Evolutionary conservation across 2,113 vertebrate species (phyloP), one percentile per base, ranked within the genome.

Genomic region (Neolamprologus kungweensis): DNA sequence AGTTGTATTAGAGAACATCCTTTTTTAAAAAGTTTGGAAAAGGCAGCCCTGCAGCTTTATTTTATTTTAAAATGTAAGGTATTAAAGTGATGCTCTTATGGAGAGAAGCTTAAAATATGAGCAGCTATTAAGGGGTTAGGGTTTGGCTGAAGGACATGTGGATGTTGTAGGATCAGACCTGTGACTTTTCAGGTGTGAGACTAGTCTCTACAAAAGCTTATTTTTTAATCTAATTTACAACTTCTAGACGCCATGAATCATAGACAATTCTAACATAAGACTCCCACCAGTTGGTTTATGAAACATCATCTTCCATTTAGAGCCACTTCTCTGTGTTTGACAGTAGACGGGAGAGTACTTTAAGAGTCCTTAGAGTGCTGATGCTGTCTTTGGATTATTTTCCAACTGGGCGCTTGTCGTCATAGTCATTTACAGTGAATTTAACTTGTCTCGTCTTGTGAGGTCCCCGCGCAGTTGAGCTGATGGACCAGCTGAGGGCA

Each of bases 401-500:
- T 82, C 60, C 28, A 3, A 23, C 51, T 6, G 79, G 54, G 28
- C 86, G 1, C 78, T 85, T 37, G 84, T 82, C 12, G 83, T 85
- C 88, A 71, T 68, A 80, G 68, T 89, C 82, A 33, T 90, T 93
- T 91, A 60, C 54, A 33, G 7, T 37, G 81, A 83, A 83, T 84
- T 90, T 85, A 91, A 85, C 83, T 89, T 10, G 86, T 85, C 81
- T 88, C 73, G 65, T 80, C 80, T 58, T 23, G 81, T 87, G 82
- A 87, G 86, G 80, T 83, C 85, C 58, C 75, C 73, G 79, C n/a
- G 80, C 78, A 7, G 73, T 65, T 28, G 31, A 55, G 89, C 82
- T 85, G 90, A 90, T 91, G 90, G 90, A 93, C 90, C 87, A 87
- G 79, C 86, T 85, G 54, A 85, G 88, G 91, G 85, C 90, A 68